Evolutionary conservation across 2,888 invertebrate species (phyloP), one percentile per base, ranked within the genome.

Genomic region (Leptodirus hochenwartii): DNA sequence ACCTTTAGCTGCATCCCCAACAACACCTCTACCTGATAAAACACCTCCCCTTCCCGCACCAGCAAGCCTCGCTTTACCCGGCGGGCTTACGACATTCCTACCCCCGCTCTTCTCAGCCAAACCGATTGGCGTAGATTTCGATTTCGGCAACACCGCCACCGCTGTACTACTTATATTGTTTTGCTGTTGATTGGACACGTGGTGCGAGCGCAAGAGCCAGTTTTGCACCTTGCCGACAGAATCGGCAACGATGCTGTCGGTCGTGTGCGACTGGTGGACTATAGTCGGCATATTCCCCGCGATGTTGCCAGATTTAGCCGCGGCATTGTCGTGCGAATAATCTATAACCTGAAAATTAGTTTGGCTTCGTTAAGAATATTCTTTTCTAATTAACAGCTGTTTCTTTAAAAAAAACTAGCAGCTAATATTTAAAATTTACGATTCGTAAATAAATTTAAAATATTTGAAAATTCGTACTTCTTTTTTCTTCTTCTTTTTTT

Each of bases 41-140:
- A n/a, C n/a, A n/a, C n/a, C n/a, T n/a, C n/a, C n/a, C n/a, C n/a
- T n/a, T n/a, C n/a, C n/a, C n/a, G n/a, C n/a, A n/a, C n/a, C n/a
- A n/a, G n/a, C n/a, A n/a, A n/a, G n/a, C n/a, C n/a, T n/a, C n/a
- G n/a, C n/a, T n/a, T n/a, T n/a, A n/a, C n/a, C n/a, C n/a, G n/a
- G n/a, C n/a, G n/a, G n/a, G n/a, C n/a, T n/a, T n/a, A n/a, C 62
- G 40, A 69, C 66, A 35, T 63, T 62, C 11, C 51, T 43, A 17
- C 1, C 31, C 24, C 9, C 33, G 37, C 62, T 53, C 33, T 52
- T 47, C 40, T 66, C 64, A 2, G 69, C 67, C 26, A 81, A 61
- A 13, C 75, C 74, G 2, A 76, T 69, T 0, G 84, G 82, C 2
- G 81, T 82, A 2, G 82, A 84, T 50, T 84, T 82, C 17, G 82